Evolutionary conservation across 2,888 invertebrate genomes (phyloP).

Genomic region (Pandemis cinnamomeana): DNA sequence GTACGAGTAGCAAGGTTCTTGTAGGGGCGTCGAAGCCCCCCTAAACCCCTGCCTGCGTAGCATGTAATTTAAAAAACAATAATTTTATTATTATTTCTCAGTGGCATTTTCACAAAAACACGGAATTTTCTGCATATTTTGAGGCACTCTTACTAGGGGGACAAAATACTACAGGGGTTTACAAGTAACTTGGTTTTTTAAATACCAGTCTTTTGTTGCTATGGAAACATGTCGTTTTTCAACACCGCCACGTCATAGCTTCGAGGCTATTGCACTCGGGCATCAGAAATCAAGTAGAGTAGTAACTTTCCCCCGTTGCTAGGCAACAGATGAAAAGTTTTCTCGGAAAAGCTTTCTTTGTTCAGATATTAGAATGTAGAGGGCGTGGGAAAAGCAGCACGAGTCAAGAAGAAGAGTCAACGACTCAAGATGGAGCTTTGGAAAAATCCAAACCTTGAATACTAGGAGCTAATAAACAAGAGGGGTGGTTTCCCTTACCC

Average conservation of each 20-base stretch:
- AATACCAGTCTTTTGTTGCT: slow-evolving; percentile 9
- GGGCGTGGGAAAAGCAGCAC: slow-evolving; percentile 33
- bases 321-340: slow-evolving; percentile 34
- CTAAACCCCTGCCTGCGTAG: background rate
- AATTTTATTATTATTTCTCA: slow-evolving; percentile 49
- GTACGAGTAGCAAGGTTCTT: slow-evolving; percentile 14
- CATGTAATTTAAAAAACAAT: slow-evolving; percentile 42
- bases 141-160: slow-evolving; percentile 60
- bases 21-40: background rate
- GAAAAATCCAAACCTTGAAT: slow-evolving; percentile 63
- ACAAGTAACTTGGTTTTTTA: slow-evolving; percentile 7
- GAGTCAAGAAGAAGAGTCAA: slow-evolving; percentile 27
- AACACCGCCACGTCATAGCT: slow-evolving; percentile 55
- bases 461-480: slow-evolving; percentile 60
- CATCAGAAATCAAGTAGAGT: slow-evolving; percentile 44
- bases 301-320: slow-evolving; percentile 19
- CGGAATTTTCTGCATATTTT: slow-evolving; percentile 81
- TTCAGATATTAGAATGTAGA: slow-evolving; percentile 27
- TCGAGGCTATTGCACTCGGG: slow-evolving; percentile 62
- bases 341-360: slow-evolving; percentile 7
- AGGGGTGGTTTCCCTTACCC: slow-evolving; percentile 41
- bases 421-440: slow-evolving; percentile 55
- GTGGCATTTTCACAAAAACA: slow-evolving; percentile 69
- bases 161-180: slow-evolving; percentile 50
- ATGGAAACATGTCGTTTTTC: slow-evolving; percentile 43